Conservation (phyloP, 2,888 invertebrate species). For the Meliscaeva auricollis region DNA sequence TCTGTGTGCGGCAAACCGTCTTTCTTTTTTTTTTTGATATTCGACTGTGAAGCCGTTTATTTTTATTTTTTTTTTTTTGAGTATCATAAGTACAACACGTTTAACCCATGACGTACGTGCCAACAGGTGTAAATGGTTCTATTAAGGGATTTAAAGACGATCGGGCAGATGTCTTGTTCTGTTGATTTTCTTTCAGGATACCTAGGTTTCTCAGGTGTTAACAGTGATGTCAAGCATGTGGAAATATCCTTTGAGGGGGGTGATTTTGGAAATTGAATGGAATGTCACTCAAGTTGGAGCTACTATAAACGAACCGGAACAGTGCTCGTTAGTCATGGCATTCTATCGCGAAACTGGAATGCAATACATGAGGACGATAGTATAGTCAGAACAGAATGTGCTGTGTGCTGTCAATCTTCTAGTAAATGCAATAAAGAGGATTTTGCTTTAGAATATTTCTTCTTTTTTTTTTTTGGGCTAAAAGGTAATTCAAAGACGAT, state of each 20-base stretch:
- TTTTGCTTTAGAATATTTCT: conserved; percentile 4
- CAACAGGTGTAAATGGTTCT: conserved; percentile 55
- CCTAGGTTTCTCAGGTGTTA: conserved; percentile 29
- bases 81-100: conserved; percentile 38
- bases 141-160: conserved; percentile 47
- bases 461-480: not conserved
- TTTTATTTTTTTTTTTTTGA: conserved; percentile 4
- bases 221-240: conserved; percentile 21
- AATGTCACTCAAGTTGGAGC: conserved; percentile 4
- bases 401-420: conserved; percentile 25
- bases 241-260: conserved; percentile 18
- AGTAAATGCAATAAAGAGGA: conserved; percentile 13
- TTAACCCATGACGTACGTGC: conserved; percentile 43
- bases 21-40: conserved; percentile 48
- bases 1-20: conserved; percentile 34
- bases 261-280: conserved; percentile 36
- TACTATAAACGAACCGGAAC: not conserved
- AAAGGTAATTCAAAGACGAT: conserved; percentile 4
- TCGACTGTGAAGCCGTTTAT: conserved; percentile 22
- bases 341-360: not conserved
- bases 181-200: conserved; percentile 24
- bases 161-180: conserved; percentile 44
- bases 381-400: too few relatives aligned
- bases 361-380: conserved; percentile 4
- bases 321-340: conserved; percentile 3